Percentiles rank a stretch among this genome's conserved stretches.
Evolutionary conservation across 2,888 invertebrate genomes (phyloP).

Genomic region (Microplitis deprimator): DNA sequence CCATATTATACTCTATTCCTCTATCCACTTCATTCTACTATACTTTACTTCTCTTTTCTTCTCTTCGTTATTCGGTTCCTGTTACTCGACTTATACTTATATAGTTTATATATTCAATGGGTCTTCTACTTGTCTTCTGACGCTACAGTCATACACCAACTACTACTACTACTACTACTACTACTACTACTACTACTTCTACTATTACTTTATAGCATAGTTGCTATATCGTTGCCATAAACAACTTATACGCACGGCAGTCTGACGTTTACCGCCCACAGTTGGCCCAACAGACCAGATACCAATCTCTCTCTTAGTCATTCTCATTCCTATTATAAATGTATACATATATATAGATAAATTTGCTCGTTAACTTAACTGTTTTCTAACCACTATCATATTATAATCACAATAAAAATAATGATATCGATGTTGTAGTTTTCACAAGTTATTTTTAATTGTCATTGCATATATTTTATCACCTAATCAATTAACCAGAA

Average conservation of each 20-base stretch:
- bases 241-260: conserved; percentile 58
- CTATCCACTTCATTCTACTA: background rate
- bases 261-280: conserved; percentile 53
- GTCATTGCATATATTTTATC: too few relatives aligned
- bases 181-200: background rate
- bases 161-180: conserved; percentile 3
- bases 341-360: conserved; percentile 13
- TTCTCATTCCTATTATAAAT: conserved; percentile 39
- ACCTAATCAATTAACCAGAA: too few relatives aligned
- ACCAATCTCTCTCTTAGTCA: conserved; percentile 63
- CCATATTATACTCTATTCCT: conserved; percentile 8
- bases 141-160: background rate
- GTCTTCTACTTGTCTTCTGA: background rate
- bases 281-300: conserved; percentile 51
- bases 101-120: background rate
- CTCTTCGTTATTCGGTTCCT: conserved; percentile 14
- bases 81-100: too few relatives aligned
- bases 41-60: conserved; percentile 41
- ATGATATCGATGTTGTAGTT: background rate
- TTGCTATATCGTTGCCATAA: conserved; percentile 58
- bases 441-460: background rate
- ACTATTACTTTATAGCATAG: background rate
- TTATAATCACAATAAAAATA: conserved; percentile 16
- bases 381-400: conserved; percentile 57
- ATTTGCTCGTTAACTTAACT: conserved; percentile 60